Base-by-base conservation (phyloP, 2,113 vertebrate genomes). In the Pollimyrus isidori region DNA sequence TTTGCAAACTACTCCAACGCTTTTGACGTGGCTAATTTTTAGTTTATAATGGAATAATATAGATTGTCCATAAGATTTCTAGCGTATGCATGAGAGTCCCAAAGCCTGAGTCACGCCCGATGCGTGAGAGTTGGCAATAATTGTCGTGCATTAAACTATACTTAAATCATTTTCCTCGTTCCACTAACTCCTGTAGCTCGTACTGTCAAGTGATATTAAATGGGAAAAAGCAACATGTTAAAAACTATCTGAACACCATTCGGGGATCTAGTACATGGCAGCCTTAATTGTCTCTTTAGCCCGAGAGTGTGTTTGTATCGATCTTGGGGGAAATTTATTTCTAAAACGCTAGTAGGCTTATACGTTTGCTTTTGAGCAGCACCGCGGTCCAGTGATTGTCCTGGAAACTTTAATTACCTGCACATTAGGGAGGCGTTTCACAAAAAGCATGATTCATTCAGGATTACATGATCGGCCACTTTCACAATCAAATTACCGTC, bases 381-480 rank as follows among this genome's bases (percentile, higher is more conserved):
- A 69, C 42, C 58, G 26, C 26, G 50, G 73, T 65, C n/a, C 52
- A 56, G 49, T 73, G 87, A 86, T 53, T 58, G 85, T 86, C 21
- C 87, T 83, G 86, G 45, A 39, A 84, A 73, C 49, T 19, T 49
- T 88, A 46, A 65, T 86, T 82, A 86, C 62, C 45, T 46, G 30
- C 80, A 84, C 76, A 62, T 88, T 84, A 88, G 46, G 21, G 46
- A 89, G 45, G 45, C 49, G 10, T 87, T 86, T 88, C 65, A 88
- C 42, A 65, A 88, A 80, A 65, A 90, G 58, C 80, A 86, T 85
- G 56, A 49, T 88, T 90, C 42, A 90, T 84, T 35, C 52, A 73
- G 39, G 17, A 52, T 50, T 49, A 65, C 52, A 35, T 48, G 87
- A 84, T 48, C 3, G 46, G n/a, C 80, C 56, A 86, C 45, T 65